These are phyloP conservation scores for Lophura nycthemera DNA, from an alignment of 2,113 vertebrate genomes.

Conservation along the genomic window DNA sequence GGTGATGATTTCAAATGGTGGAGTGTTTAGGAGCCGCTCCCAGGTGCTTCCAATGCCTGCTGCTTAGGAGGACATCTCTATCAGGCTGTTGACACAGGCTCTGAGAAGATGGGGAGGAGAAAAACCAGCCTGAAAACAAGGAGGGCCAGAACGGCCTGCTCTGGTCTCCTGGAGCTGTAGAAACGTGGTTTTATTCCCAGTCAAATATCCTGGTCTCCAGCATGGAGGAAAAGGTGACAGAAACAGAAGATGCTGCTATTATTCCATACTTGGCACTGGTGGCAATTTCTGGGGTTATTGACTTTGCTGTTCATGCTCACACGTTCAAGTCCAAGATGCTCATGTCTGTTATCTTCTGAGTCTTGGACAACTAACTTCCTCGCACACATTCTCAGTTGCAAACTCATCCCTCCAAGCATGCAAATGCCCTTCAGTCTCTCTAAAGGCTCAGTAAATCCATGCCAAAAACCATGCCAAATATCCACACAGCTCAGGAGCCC, in stretches of 20 bases:
- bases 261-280: neutral
- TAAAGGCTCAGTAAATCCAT: neutral
- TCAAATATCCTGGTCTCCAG: neutral
- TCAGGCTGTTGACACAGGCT: neutral
- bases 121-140: neutral
- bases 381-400: neutral
- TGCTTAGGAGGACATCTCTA: neutral
- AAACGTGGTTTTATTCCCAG: neutral
- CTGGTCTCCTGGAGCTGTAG: neutral
- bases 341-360: neutral
- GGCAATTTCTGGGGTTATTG: rapidly evolving
- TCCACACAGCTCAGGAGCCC: neutral
- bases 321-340: rapidly evolving
- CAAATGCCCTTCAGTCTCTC: neutral
- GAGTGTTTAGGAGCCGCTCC: constrained; percentile 3
- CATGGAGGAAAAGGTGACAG: rapidly evolving
- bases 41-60: neutral
- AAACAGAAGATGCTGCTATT: neutral
- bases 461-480: neutral
- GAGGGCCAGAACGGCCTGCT: neutral
- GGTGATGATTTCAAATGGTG: neutral
- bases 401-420: neutral
- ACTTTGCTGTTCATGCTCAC: neutral
- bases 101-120: neutral
- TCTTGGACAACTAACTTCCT: neutral